Evolutionary conservation across 2,113 vertebrate species (phyloP).

Genomic region (Trochalopteron elliotii): DNA sequence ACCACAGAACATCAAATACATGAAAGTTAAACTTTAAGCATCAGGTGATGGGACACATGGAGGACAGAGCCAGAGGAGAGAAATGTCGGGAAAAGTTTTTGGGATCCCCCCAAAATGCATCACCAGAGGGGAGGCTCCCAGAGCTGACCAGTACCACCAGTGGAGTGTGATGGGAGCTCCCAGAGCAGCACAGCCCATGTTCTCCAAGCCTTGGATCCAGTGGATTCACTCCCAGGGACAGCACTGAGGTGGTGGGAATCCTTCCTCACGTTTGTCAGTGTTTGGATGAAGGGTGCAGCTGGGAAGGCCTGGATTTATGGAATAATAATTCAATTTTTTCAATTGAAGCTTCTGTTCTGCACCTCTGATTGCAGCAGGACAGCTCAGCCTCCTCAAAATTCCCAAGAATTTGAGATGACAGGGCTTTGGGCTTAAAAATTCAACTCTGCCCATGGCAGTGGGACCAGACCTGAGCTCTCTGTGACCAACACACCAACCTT

Average conservation of each 20-base stretch:
- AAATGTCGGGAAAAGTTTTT: rapidly evolving
- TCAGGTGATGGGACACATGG: rapidly evolving
- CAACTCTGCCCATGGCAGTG: rapidly evolving
- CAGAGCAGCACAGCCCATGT: rapidly evolving
- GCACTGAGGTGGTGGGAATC: background rate
- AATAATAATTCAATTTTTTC: too few relatives aligned
- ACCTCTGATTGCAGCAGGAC: rapidly evolving
- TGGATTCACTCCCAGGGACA: background rate
- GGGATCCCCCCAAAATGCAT: background rate
- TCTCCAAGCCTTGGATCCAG: background rate
- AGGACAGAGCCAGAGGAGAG: background rate
- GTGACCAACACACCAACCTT: background rate
- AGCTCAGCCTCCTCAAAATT: background rate
- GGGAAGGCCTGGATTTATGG: background rate
- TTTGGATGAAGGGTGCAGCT: background rate
- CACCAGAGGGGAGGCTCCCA: background rate
- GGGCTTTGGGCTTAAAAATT: background rate
- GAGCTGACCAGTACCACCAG: background rate
- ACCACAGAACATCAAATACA: too few relatives aligned
- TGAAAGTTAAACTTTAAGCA: background rate
- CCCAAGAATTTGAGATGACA: background rate
- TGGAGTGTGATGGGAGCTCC: background rate
- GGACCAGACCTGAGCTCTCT: background rate
- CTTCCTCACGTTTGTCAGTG: rapidly evolving
- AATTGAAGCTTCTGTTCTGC: rapidly evolving